These are phyloP conservation scores for Apogon hyalosoma DNA, from an alignment of 2,797 vertebrate genomes.

Conservation along the genomic window DNA sequence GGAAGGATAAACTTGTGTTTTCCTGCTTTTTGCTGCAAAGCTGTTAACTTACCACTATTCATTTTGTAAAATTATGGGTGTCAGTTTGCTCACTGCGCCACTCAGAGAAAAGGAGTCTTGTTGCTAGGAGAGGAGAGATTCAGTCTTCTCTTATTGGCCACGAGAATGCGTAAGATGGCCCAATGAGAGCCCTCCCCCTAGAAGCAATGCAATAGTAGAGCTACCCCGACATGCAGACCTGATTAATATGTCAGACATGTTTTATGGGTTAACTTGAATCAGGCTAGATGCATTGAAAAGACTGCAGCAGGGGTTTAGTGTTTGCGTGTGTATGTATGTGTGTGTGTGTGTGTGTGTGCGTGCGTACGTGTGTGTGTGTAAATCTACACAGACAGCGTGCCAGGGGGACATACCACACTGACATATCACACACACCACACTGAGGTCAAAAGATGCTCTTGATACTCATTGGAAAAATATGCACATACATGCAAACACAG, in stretches of 20 bases:
- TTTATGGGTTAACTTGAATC: constrained; percentile 86
- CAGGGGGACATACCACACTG: constrained; percentile 25
- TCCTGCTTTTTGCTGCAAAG: constrained; percentile 71
- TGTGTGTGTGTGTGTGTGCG: constrained; percentile 41
- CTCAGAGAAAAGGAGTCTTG: constrained; percentile 86
- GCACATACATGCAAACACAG: constrained; percentile 39
- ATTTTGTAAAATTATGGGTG: constrained; percentile 92
- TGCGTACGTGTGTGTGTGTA: constrained; percentile 36
- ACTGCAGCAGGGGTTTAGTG: constrained; percentile 66
- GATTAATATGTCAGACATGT: constrained; percentile 89
- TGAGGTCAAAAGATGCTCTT: constrained; percentile 61
- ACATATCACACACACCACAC: constrained; percentile 44
- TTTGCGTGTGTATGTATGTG: constrained; percentile 32
- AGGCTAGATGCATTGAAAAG: constrained; percentile 76
- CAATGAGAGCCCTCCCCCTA: constrained; percentile 81
- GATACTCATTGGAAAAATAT: constrained; percentile 36
- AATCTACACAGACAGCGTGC: constrained; percentile 37
- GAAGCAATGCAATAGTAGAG: constrained; percentile 74
- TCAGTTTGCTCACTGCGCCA: constrained; percentile 86
- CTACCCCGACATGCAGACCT: constrained; percentile 82
- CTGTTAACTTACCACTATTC: constrained; percentile 85
- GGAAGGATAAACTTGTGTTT: constrained; percentile 72
- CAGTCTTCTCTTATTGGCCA: constrained; percentile 86
- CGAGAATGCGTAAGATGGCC: constrained; percentile 75
- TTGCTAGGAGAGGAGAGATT: constrained; percentile 94